Evolutionary conservation across 2,797 vertebrate species (phyloP), one percentile per base, ranked within the genome.

Genomic region (Moxostoma hubbsi): DNA sequence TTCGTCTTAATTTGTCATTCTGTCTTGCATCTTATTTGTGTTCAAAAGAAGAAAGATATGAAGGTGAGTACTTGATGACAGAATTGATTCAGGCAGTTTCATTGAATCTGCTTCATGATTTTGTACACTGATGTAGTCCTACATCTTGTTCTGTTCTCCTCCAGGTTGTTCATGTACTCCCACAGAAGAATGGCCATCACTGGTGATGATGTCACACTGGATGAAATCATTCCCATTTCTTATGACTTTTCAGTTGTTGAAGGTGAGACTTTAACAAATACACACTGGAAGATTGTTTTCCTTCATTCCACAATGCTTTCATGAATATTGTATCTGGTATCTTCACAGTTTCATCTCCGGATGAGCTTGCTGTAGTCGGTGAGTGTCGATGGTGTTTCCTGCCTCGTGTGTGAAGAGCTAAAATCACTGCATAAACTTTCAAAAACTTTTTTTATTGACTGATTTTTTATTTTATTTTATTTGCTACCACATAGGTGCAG

Each of bases 181-280:
- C 97, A 98, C 87, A 93, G 95, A 84, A 92, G 98, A 85, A 98
- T 98, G 97, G 96, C 98, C 50, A 95, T 98, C 53, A 90, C 95
- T 0, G 96, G 94, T 9, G 95, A 96, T 4, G 97, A 98, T n/a
- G 93, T 99, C 68, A 93, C 92, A n/a, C 90, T 98, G 87, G 95
- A 96, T 84, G 89, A 89, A 10, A 89, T 97, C 8, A 86, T 98
- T 61, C 96, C 95, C 0, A 87, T 99, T 85, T 92, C 93, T 0
- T 88, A 92, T 1, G 93, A 94, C 66, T 96, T 98, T 85, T 88
- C 92, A 0, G 86, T 97, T 81, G 94, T 96, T 81, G 96, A 98
- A 93, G 96, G 98, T 97, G 90, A 75, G 69, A 9, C 62, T n/a
- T 49, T 2, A 7, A 9, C 13, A 59, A 0, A 51, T 9, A 13